Evolutionary conservation across 2,113 vertebrate genomes (phyloP), one percentile per base, ranked within the genome.

Genomic region (Empidonax traillii): DNA sequence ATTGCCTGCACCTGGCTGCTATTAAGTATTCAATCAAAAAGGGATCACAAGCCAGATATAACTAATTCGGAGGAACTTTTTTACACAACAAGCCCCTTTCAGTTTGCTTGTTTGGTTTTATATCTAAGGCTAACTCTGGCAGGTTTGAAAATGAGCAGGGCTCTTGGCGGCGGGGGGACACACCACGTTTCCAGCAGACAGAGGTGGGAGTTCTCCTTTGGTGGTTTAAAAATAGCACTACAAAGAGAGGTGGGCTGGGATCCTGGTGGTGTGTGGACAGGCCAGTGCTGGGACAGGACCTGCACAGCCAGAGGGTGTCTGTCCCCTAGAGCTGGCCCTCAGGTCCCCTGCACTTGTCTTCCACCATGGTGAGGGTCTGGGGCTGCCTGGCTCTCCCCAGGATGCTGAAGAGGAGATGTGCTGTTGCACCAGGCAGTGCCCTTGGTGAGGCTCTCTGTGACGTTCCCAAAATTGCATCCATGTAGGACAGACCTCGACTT

Each of bases 1-100:
- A 23, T 47, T 69, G 96, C 94, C 83, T 97, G 93, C 97, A 98
- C 97, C 97, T 98, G 97, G 97, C 95, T 96, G 96, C 94, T 88
- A 98, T 98, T 97, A 97, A 96, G 43, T 43, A 30, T 97, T 97
- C 97, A 97, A 96, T 97, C 97, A 96, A 97, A 97, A 97, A 80
- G 95, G 97, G 97, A 96, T 97, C 97, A 97, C 92, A 24, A 94
- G 96, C 91, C 97, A 96, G 93, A 97, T 97, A 97, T 17, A 95
- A 85, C 94, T 97, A 96, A 97, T 97, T 97, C 88, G 33, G 96
- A 95, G 92, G 94, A 94, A 93, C 95, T 68, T 91, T 93, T 88
- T 95, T 94, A 78, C 90, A 94, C 96, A 94, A 96, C 85, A 77
- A 93, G 81, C 82, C 43, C 91, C 87, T 97, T 91, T 93, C 90